These are phyloP conservation scores for Tenthredo distinguenda DNA, from an alignment of 2,888 invertebrate genomes.

Conservation along the genomic window DNA sequence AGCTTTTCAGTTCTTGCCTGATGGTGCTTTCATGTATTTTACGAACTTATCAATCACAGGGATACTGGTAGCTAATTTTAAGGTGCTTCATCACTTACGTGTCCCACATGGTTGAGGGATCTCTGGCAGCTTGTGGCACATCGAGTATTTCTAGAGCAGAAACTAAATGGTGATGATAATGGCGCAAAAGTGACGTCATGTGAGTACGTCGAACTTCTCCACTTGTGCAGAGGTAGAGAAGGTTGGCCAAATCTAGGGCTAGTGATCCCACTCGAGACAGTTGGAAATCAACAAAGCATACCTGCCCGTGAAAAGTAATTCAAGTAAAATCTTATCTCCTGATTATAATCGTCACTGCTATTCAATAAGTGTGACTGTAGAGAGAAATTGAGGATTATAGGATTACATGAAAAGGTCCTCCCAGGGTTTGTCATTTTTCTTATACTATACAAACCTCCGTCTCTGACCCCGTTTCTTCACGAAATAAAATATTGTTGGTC, in stretches of 20 bases:
- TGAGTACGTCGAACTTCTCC: conserved; percentile 82
- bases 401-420: neutral
- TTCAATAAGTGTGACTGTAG: no score
- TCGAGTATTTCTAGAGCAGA: conserved; percentile 80
- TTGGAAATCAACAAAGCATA: conserved; percentile 87
- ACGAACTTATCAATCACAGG: neutral
- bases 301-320: conserved; percentile 75
- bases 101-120: conserved; percentile 79
- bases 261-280: conserved; percentile 85
- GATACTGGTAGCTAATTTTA: neutral
- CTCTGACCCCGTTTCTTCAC: conserved; percentile 75
- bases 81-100: conserved; percentile 78
- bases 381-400: neutral
- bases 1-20: neutral
- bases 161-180: conserved; percentile 83
- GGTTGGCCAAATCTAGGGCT: conserved; percentile 84
- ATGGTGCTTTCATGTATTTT: neutral
- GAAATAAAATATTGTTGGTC: conserved; percentile 87
- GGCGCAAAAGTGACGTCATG: conserved; percentile 81
- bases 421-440: neutral
- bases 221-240: conserved; percentile 85
- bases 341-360: neutral
- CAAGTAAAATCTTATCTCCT: neutral
- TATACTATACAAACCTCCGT: conserved; percentile 63
- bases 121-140: conserved; percentile 77